Evolutionary conservation across 2,113 vertebrate genomes (phyloP), one percentile per base, ranked within the genome.

Genomic region (Prochilodus magdalenae): DNA sequence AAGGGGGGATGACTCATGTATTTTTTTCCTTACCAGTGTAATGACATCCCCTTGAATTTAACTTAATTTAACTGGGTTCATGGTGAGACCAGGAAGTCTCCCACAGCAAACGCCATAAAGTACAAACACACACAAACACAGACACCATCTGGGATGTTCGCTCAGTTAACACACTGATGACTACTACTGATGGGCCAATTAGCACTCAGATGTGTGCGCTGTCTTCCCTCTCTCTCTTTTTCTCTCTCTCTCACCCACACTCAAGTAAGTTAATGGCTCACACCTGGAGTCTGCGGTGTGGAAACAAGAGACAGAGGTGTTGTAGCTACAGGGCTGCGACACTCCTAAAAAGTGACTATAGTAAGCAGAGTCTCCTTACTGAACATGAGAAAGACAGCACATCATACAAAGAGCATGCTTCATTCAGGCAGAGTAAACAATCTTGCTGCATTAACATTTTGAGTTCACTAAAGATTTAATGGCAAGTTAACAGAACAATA

Each of bases 161-260:
- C 73, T 71, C 57, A 12, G 73, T 90, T 89, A 88, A 86, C 90
- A 86, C 77, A 63, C 79, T 62, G 69, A 84, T 88, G 78, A 86
- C 89, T 82, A 86, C 88, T 83, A 86, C 74, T 87, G 85, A 88
- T 82, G 82, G 88, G 77, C 84, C 86, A 91, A 89, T 93, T 93
- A 91, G 85, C 90, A 87, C 88, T 81, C 83, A 89, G 88, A 90
- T 90, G 90, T 90, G 76, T 82, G 49, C 49, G 60, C 69, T 82
- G 20, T 81, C 84, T 83, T 83, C 79, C 62, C 60, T 86, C 60
- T 84, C 89, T 90, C 88, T 90, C 90, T 88, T 40, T 70, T 55
- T 53, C 40, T 73, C 57, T 83, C 69, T 49, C 55, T 53, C 65
- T 59, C 47, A 27, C 29, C 51, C 67, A 81, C 53, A 84, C 24